These are phyloP conservation scores for Mesopsocus fuscifrons DNA, from an alignment of 2,888 invertebrate genomes.

Conservation along the genomic window DNA sequence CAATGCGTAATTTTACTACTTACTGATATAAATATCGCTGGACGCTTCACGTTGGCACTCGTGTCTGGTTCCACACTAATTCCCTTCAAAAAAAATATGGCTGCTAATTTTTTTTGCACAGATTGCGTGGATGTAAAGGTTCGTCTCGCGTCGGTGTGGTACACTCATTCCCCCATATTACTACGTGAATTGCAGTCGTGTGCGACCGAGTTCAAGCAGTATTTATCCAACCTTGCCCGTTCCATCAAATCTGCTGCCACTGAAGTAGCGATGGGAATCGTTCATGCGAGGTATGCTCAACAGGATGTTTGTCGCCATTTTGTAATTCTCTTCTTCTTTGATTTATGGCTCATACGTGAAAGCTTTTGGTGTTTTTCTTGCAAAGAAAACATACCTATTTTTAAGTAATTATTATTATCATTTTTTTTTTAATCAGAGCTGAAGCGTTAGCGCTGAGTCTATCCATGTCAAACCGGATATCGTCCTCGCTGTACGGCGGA, in stretches of 20 bases:
- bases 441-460: conserved; percentile 28
- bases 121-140: conserved; percentile 25
- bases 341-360: conserved; percentile 15
- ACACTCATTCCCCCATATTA: conserved; percentile 78
- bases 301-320: conserved; percentile 21
- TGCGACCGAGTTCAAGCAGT: conserved; percentile 77
- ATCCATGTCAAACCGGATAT: conserved; percentile 34
- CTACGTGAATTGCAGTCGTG: conserved; percentile 73
- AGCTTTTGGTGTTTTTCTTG: not conserved
- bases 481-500: conserved; percentile 25
- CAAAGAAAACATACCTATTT: not conserved
- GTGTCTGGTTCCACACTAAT: no score
- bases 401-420: not conserved
- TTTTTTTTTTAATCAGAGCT: conserved; percentile 24
- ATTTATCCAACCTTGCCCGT: conserved; percentile 61
- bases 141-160: conserved; percentile 79
- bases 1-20: no score
- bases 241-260: conserved; percentile 81
- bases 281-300: conserved; percentile 47
- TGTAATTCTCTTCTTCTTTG: conserved; percentile 1
- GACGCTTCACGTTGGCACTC: no score
- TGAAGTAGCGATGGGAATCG: conserved; percentile 81
- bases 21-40: no score
- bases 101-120: no score
- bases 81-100: no score